A percentile compares a stretch with the other conserved stretches of the same genome.
Evolutionary conservation across 2,113 vertebrate genomes (phyloP).

Genomic region (Pyrgilauda ruficollis): DNA sequence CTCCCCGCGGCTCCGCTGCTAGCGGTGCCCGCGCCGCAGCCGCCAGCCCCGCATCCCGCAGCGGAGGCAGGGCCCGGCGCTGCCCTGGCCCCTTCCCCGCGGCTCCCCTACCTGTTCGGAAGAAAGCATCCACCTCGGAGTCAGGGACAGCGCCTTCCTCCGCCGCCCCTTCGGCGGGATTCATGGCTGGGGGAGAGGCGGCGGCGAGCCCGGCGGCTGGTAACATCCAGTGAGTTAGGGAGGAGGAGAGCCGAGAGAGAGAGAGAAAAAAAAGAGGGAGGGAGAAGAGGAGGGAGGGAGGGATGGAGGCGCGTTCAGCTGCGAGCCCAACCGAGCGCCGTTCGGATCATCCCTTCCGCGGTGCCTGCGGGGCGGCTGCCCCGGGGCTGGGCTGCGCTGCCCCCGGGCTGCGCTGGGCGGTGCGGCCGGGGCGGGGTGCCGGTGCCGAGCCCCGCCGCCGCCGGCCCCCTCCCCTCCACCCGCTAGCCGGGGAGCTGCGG

Average conservation of each 20-base stretch:
- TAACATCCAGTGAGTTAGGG: constrained; percentile 63
- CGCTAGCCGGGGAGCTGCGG: too few species aligned
- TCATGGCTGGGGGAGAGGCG: constrained; percentile 75
- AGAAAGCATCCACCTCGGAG: constrained; percentile 87
- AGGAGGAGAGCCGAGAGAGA: constrained; percentile 31
- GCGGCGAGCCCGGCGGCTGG: constrained; percentile 57
- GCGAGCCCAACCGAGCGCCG: constrained; percentile 6
- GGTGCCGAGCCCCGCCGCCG: too few species aligned
- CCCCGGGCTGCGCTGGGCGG: background rate
- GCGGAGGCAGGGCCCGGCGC: background rate
- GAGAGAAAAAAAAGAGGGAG: constrained; percentile 11
- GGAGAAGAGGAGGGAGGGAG: constrained; percentile 3
- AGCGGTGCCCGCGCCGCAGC: background rate
- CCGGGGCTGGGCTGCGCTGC: constrained; percentile 7
- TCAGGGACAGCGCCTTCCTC: constrained; percentile 84
- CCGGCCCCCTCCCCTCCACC: too few species aligned
- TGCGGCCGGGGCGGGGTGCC: background rate
- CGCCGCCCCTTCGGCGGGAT: constrained; percentile 79
- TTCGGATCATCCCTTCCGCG: constrained; percentile 31
- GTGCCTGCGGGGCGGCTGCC: constrained; percentile 37
- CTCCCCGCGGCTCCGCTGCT: background rate
- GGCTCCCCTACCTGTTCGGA: constrained; percentile 81
- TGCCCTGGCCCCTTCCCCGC: background rate
- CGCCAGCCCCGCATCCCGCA: constrained; percentile 17
- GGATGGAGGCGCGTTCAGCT: constrained; percentile 56